Evolutionary conservation across 2,888 invertebrate genomes (phyloP).

Genomic region (Stenolophus ochropezus): DNA sequence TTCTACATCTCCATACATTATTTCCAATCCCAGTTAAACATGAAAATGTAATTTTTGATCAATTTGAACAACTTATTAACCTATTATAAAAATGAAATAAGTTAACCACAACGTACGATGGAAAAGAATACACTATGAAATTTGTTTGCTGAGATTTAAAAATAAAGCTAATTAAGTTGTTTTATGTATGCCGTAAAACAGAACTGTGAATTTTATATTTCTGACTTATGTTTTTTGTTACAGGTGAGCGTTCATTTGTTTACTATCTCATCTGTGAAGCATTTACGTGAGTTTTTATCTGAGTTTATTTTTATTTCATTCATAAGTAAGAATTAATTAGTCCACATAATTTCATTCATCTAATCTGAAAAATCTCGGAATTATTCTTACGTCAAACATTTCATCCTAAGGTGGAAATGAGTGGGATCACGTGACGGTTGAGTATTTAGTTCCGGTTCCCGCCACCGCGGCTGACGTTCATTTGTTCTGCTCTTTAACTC

Average conservation of each 20-base stretch:
- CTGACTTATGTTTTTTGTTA: conserved; percentile 1
- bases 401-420: neutral
- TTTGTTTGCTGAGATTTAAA: no score
- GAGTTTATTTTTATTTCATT: conserved; percentile 5
- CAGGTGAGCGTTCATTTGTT: conserved; percentile 32
- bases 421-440: neutral
- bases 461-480: conserved; percentile 61
- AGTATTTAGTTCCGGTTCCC: conserved; percentile 69
- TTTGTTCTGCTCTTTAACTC: conserved; percentile 54
- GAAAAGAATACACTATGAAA: no score
- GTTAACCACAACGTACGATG: no score
- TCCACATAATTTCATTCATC: conserved; percentile 13
- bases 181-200: neutral
- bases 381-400: conserved; percentile 29
- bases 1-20: no score
- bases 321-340: conserved; percentile 32
- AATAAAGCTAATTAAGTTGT: no score
- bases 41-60: no score
- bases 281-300: conserved; percentile 5
- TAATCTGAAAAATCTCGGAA: conserved; percentile 1
- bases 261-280: neutral
- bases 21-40: no score
- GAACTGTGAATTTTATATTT: neutral
- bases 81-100: no score
- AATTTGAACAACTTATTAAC: no score